Base-by-base conservation (phyloP, 2,888 invertebrate genomes). In the Magallana nippona region DNA sequence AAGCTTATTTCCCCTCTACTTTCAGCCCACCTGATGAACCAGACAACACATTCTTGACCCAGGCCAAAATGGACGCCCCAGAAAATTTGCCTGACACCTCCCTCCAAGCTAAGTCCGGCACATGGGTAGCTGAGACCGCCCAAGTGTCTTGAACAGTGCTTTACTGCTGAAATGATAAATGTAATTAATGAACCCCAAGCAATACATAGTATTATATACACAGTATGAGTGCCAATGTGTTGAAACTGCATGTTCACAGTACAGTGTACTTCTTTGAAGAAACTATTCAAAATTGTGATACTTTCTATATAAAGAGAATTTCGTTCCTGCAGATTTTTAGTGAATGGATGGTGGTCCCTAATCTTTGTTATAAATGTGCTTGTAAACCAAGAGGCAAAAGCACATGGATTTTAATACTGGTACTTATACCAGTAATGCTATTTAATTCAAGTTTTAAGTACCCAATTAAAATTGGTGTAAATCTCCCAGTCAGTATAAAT, bases 41-140 rank as follows among this genome's bases (percentile, higher is more conserved):
- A 0, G 90, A 88, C 84, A 84, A 81, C 44, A 92, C 92, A 0
- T 93, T 93, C 87, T 87, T 93, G 55, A 93, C 93, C 19, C 92
- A 93, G 71, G 91, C 92, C 17, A 82, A 87, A n/a, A 81, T 91
- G 27, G 89, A 90, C 15, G 86, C 84, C 5, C 85, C 87, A n/a
- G 87, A 87, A 19, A 32, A 78, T 83, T 1, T 81, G 77, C 22
- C 81, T 71, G 27, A 60, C 58, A 27, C 82, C 78, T 22, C 19
- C n/a, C 19, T 82, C n/a, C 62, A 82, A 55, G n/a, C 82, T 22
- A 82, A 71, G 8, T 63, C 82, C 44, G 19, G 71, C 19, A 71
- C 63, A 71, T 87, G 86, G 0, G 87, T 87, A 86, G 78, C 79
- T 27, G 88, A 88, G 32, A 81, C 80, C 11, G 78, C 79, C 17